Evolutionary conservation across 2,888 invertebrate species (phyloP), one percentile per base, ranked within the genome.

Genomic region (Cerastis rubricosa): DNA sequence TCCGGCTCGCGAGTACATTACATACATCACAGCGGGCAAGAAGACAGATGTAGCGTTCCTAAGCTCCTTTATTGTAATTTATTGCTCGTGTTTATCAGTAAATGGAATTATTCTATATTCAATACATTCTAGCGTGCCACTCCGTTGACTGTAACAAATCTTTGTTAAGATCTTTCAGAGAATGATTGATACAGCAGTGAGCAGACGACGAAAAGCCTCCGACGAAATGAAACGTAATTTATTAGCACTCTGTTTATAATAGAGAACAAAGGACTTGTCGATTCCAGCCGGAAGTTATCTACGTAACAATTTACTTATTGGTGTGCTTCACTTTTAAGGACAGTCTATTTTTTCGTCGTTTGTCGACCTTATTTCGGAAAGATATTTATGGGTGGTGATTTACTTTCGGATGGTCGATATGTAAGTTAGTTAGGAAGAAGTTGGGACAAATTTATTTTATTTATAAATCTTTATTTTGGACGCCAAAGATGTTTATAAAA

Each of bases 61-160:
- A 78, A 84, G 81, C 82, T 72, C 78, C 68, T 81, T 89, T 86
- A 90, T 86, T 86, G 87, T 89, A 89, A 89, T 88, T 89, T 87
- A 90, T 90, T 86, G 85, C 80, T 86, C 82, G 81, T 90, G 87
- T 90, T 88, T 86, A 89, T 85, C 89, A 86, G 84, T 87, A 88
- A 90, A 90, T 87, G 86, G 85, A 89, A 90, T 91, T 90, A 89
- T 90, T 90, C 88, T 86, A 72, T 83, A 85, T 89, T 91, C 90
- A 90, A 93, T 93, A 92, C 87, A 90, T 89, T 89, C 81, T 80
- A 73, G 59, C 82, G 89, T 89, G 87, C 87, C 89, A 89, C 85
- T 88, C 87, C 92, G 92, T 91, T 91, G 91, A 92, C 91, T 93
- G 90, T 92, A 90, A 94, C 93, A 93, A 94, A 95, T 94, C 93